A percentile compares a stretch with the other conserved stretches of the same genome.
Conservation (phyloP, 2,797 vertebrate species). For the Hipposideros larvatus region DNA sequence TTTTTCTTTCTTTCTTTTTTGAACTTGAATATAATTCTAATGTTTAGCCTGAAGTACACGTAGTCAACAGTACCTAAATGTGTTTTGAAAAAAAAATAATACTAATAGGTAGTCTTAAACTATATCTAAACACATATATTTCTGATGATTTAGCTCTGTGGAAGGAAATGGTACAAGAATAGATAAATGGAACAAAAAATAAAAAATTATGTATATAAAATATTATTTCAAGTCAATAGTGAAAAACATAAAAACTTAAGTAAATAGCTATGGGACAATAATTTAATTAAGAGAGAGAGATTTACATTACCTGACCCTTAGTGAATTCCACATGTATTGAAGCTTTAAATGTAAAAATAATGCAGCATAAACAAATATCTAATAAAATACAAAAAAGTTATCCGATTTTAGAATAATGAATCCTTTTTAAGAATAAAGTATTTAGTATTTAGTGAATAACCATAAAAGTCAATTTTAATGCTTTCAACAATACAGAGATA, state of each 20-base stretch:
- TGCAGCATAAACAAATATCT: neutral
- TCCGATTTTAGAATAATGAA: neutral
- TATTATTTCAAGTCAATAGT: neutral
- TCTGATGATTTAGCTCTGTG: neutral
- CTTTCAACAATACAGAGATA: neutral
- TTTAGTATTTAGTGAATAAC: neutral
- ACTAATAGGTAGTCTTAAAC: neutral
- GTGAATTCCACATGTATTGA: neutral
- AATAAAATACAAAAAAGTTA: neutral
- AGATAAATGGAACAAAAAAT: slow-evolving; percentile 24
- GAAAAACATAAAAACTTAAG: neutral
- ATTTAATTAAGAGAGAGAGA: neutral
- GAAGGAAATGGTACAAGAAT: neutral
- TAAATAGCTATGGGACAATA: neutral
- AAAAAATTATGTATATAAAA: neutral
- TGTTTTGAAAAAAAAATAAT: neutral
- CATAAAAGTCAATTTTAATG: neutral
- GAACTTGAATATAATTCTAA: neutral
- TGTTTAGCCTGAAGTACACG: neutral
- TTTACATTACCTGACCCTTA: neutral
- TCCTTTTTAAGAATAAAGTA: neutral
- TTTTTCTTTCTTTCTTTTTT: neutral
- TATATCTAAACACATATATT: neutral
- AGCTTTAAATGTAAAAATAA: neutral
- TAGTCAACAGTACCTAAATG: neutral